Conservation (phyloP, 1,140 invertebrate genomes). For the Brachionus rotundiformis region DNA sequence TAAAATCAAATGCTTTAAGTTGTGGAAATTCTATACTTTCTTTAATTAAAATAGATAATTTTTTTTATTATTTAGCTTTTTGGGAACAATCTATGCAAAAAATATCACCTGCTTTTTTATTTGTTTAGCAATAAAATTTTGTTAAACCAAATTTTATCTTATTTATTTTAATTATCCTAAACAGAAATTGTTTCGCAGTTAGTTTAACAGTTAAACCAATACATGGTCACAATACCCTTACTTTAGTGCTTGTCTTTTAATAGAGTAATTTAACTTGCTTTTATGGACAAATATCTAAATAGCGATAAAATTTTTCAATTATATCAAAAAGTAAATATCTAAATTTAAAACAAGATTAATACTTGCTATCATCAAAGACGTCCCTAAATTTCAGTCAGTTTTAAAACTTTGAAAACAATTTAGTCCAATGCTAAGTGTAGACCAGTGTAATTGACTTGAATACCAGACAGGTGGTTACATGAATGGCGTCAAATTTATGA, state of each 20-base stretch:
- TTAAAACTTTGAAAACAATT: no score
- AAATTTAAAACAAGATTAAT: no score
- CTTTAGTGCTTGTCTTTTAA: no score
- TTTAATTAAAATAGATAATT: slow-evolving; percentile 13
- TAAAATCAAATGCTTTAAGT: not conserved
- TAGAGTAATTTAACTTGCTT: no score
- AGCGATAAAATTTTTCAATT: not conserved
- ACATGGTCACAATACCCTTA: no score
- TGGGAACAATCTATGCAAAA: not conserved
- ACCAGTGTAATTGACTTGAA: not conserved
- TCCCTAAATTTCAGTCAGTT: no score
- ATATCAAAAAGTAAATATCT: not conserved
- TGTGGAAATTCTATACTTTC: slow-evolving; percentile 1
- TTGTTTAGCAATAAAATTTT: slow-evolving; percentile 9
- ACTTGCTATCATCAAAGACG: no score
- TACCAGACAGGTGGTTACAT: not conserved
- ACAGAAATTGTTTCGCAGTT: not conserved
- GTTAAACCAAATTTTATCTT: not conserved
- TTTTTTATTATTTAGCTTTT: not conserved
- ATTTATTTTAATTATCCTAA: not conserved
- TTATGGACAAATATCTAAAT: not conserved
- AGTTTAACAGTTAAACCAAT: no score
- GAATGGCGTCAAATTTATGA: not conserved
- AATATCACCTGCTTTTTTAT: slow-evolving; percentile 10
- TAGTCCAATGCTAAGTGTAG: no score